Conservation (phyloP, 2,113 vertebrate genomes). For the Suncus etruscus region DNA sequence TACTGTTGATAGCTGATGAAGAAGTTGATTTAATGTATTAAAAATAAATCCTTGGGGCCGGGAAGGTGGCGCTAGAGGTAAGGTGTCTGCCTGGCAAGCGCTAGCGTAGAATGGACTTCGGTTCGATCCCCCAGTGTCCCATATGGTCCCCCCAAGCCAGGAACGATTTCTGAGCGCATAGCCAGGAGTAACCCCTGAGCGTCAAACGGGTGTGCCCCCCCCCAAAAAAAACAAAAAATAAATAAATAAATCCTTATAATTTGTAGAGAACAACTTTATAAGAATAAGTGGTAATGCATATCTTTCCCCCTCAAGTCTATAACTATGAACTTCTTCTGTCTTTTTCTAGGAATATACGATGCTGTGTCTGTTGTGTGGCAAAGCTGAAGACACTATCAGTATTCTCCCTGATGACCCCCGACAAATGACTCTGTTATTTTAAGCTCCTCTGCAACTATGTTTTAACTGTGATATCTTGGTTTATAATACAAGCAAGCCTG, state of each 20-base stretch:
- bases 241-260: neutral
- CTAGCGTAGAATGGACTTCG: no score
- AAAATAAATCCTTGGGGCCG: no score
- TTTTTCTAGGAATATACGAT: conserved; percentile 95
- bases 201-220: no score
- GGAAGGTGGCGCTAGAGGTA: no score
- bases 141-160: no score
- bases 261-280: conserved; percentile 19
- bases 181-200: no score
- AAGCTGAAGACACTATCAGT: conserved; percentile 96
- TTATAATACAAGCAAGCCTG: conserved; percentile 50
- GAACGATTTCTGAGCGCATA: no score
- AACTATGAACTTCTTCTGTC: conserved; percentile 46
- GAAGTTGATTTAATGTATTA: neutral
- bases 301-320: neutral
- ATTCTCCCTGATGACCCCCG: conserved; percentile 96
- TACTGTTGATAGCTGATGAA: conserved; percentile 23
- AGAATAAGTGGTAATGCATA: neutral
- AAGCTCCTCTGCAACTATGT: conserved; percentile 57
- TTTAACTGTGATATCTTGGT: neutral
- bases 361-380: conserved; percentile 97
- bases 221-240: no score
- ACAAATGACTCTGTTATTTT: conserved; percentile 95
- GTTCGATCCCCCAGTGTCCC: no score
- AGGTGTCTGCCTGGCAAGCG: no score